These are phyloP conservation scores for Epistrophe grossulariae DNA, from an alignment of 2,888 invertebrate species.

Conservation along the genomic window DNA sequence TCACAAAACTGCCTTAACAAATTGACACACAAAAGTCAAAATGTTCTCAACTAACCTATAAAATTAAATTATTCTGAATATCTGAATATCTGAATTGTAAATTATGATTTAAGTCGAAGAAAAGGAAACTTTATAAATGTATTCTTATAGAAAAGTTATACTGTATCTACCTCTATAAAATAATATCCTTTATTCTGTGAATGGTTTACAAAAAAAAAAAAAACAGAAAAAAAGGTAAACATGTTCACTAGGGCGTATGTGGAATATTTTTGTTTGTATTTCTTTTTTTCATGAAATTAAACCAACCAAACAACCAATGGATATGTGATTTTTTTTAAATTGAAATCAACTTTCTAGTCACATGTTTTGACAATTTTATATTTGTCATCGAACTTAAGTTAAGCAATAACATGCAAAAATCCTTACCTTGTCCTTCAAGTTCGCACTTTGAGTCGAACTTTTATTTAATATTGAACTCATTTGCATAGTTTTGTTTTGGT, in stretches of 20 bases:
- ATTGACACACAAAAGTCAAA: slow-evolving; percentile 57
- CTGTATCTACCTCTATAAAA: background rate
- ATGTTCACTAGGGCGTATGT: slow-evolving; percentile 52
- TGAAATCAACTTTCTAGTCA: slow-evolving; percentile 49
- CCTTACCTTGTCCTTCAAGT: slow-evolving; percentile 29
- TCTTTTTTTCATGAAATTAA: slow-evolving; percentile 35
- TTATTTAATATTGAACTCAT: slow-evolving; percentile 51
- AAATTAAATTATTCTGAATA: slow-evolving; percentile 50
- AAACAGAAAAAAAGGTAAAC: slow-evolving; percentile 19
- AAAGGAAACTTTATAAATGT: slow-evolving; percentile 9
- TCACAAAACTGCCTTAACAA: slow-evolving; percentile 39
- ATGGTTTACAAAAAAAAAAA: background rate
- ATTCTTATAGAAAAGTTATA: background rate
- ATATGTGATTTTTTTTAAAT: background rate
- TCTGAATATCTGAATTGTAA: slow-evolving; percentile 54
- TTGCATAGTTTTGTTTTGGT: slow-evolving; percentile 52
- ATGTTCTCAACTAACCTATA: slow-evolving; percentile 38
- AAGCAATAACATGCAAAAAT: slow-evolving; percentile 61
- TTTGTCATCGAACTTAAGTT: slow-evolving; percentile 46
- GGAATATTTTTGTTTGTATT: slow-evolving; percentile 16
- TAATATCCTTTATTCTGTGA: background rate
- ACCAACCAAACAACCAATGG: slow-evolving; percentile 21
- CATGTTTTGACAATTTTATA: slow-evolving; percentile 53
- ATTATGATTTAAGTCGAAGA: slow-evolving; percentile 43
- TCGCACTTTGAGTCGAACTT: slow-evolving; percentile 31